Percentiles rank a stretch among this genome's conserved stretches.
Evolutionary conservation across 2,113 vertebrate genomes (phyloP).

Genomic region (Pogonocichla stellata): DNA sequence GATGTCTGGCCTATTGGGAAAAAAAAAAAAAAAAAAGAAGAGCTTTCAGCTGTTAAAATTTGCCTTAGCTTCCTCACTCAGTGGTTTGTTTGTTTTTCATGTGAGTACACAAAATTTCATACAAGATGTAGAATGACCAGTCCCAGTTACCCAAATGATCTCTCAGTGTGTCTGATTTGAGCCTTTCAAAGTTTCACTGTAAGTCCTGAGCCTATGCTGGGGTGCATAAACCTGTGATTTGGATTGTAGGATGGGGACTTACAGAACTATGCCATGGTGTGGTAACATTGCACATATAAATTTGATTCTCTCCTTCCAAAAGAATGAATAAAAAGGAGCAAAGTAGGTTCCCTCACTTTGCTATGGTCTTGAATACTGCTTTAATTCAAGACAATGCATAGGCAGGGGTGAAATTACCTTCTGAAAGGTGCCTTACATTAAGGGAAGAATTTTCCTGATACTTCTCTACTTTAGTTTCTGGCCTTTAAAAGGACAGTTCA

Average conservation of each 20-base stretch:
- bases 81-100: neutral
- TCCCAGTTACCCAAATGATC: neutral
- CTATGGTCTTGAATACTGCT: neutral
- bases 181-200: neutral
- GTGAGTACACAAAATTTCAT: neutral
- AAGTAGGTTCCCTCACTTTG: neutral
- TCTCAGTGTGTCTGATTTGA: accelerated
- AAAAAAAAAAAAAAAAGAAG: neutral
- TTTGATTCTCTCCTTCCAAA: neutral
- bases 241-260: neutral
- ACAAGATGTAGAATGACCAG: neutral
- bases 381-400: neutral
- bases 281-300: accelerated
- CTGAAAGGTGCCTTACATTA: neutral
- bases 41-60: neutral
- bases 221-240: neutral
- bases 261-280: neutral
- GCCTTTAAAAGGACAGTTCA: neutral
- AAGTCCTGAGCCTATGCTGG: neutral
- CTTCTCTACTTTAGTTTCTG: neutral
- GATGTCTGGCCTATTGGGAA: neutral
- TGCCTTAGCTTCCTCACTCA: neutral
- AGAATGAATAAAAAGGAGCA: neutral
- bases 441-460: neutral
- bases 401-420: neutral